Evolutionary conservation across 2,113 vertebrate species (phyloP), one percentile per base, ranked within the genome.

Genomic region (Platysteira castanea): DNA sequence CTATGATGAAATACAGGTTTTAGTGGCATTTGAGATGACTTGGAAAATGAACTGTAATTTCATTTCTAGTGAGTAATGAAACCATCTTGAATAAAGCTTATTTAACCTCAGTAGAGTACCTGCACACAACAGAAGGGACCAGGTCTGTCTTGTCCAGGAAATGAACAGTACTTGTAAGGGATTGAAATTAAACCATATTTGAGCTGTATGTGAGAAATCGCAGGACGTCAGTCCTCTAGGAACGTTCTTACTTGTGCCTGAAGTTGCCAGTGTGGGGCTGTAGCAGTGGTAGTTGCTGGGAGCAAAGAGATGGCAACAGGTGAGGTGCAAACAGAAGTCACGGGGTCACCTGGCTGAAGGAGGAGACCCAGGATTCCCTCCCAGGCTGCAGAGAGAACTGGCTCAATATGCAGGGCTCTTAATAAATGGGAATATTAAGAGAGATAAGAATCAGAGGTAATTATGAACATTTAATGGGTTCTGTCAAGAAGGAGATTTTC

Each of bases 31-130:
- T 69, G 44, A 84, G 80, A 74, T 80, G 59, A 77, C 75, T 54
- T 86, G 59, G 54, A 35, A 85, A 88, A 90, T 76, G 49, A 93
- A 50, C 37, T 86, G 37, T 65, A 76, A 93, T 80, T 95, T 92
- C 31, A 21, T 60, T 88, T 78, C 54, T 65, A n/a, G 53, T 63
- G 65, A 96, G 41, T 89, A 87, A 87, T 71, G 84, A 93, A 75
- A 61, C 49, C 22, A 46, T 89, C 49, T 71, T 19, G 68, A 93
- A 53, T 37, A 53, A 89, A 75, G 80, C 44, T 71, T 78, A 68
- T 82, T 95, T 84, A 95, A 65, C 52, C 39, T 87, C 75, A 41
- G 5, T 56, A n/a, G 54, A 84, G 47, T 60, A 84, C 68, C 47
- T 67, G 50, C 57, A 41, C 49, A 31, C 52, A 56, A 2, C 61